Evolutionary conservation across 2,113 vertebrate species (phyloP), one percentile per base, ranked within the genome.

Genomic region (Oncorhynchus kisutch): DNA sequence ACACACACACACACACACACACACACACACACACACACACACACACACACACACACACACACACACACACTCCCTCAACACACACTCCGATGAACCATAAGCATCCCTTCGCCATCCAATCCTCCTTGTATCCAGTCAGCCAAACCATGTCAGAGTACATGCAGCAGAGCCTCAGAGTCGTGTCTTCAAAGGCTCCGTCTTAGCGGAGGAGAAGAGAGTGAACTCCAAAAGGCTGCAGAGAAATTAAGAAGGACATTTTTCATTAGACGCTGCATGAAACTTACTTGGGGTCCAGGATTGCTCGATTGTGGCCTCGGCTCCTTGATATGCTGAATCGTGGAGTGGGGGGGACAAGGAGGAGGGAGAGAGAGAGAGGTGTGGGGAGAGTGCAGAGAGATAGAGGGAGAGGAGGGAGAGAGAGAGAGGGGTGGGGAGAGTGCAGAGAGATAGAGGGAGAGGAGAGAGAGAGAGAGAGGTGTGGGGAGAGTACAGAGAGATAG

Each of bases 261-360:
- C 81, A 89, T 92, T 87, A 87, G 79, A 74, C 49, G 51, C 39
- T 72, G 77, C 49, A 57, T 77, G 84, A 83, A 80, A 88, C 93
- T 93, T 88, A 94, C 93, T 77, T n/a, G 75, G 49, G 78, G 86
- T 88, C 84, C 79, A 77, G 8, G 60, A 89, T 72, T 24, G 24
- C 79, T 90, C 88, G 74, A 88, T 84, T 82, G 90, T 90, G 14
- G 90, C 88, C 78, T 71, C 51, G 13, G 83, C 85, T 75, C 88
- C 92, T 73, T 81, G 88, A 85, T 87, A 88, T 31, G 92, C 93
- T 94, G 90, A 67, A 85, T 83, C 0, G 14, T 67, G 74, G 77
- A 80, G 57, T 75, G 75, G 34, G 76, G 76, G 39, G 70, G 70
- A 59, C 29, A 34, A 72, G 64, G 29, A 70, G 68, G 67, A 81